Base-by-base conservation (phyloP, 2,888 invertebrate species). In the Drosophila anomelani region DNA sequence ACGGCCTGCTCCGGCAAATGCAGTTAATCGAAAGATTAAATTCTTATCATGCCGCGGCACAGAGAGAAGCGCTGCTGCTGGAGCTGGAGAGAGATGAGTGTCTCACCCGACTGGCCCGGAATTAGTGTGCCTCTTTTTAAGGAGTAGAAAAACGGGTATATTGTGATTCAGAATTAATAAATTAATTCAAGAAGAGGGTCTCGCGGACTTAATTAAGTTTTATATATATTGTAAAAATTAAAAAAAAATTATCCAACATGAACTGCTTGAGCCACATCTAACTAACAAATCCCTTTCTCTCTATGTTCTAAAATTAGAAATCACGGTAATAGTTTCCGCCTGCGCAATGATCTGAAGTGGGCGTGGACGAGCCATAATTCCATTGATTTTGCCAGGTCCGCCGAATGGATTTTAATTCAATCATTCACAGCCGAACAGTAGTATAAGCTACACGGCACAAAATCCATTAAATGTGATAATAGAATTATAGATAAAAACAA, bases 331-430 rank as follows among this genome's bases (percentile, higher is more conserved):
- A 60, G 72, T 77, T 80, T 71, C 61, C 43, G 34, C 68, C 29
- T 73, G 74, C 73, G 58, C 64, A 68, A 9, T 53, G 60, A 75
- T 60, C 75, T 53, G 39, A 61, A 59, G 57, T 23, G 60, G 51
- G 55, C 29, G 34, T 68, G 53, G 44, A 44, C 15, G 49, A 61
- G 58, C 60, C 64, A 78, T 75, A 85, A 71, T 49, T 73, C 58
- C 53, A 74, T 79, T 75, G 80, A 86, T 70, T 84, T 62, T 53
- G 75, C 55, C 54, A 62, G 70, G 71, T 53, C 51, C 79, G 32
- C 34, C 71, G 41, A 59, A 64, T 64, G 78, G 77, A 71, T 81
- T 81, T 79, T 88, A 85, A 85, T 85, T 84, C 76, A 86, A 85
- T 85, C 79, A 78, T 81, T 88, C 44, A 86, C 81, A 81, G 85